Evolutionary conservation across 1,140 invertebrate species (phyloP).

Genomic region (Artemia franciscana): DNA sequence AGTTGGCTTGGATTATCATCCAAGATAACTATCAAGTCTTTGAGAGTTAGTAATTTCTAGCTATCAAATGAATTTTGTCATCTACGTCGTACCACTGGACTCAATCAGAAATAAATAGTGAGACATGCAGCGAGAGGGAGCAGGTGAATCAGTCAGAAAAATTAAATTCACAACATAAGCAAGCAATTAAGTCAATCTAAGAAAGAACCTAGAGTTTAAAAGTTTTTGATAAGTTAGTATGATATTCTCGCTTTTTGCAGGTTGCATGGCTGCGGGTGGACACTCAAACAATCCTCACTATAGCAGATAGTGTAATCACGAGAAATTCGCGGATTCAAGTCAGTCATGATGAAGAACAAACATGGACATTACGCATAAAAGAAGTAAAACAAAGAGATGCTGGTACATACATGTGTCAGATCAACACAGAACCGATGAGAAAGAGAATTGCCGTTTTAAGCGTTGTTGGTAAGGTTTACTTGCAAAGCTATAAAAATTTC

Average conservation of each 20-base stretch:
- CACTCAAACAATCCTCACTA: constrained; percentile 24
- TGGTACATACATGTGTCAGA: constrained; percentile 28
- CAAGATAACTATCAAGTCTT: too few species aligned
- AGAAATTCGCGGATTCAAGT: constrained; percentile 22
- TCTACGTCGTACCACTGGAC: too few species aligned
- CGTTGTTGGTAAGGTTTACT: neutral
- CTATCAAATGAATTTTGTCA: too few species aligned
- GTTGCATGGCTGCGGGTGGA: constrained; percentile 26
- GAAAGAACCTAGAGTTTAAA: too few species aligned
- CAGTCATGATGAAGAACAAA: constrained; percentile 23
- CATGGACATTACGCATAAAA: constrained; percentile 13
- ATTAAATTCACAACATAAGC: too few species aligned
- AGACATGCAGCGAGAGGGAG: too few species aligned
- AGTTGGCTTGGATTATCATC: too few species aligned
- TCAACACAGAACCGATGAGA: constrained; percentile 37
- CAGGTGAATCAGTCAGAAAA: too few species aligned
- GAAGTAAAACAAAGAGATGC: constrained; percentile 1
- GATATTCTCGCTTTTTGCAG: constrained; percentile 14
- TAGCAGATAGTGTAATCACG: constrained; percentile 21
- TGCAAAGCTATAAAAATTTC: neutral
- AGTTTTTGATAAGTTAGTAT: too few species aligned
- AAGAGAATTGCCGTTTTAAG: neutral
- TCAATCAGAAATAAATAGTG: too few species aligned
- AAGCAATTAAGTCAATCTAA: too few species aligned
- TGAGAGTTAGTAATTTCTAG: too few species aligned